Percentiles rank a stretch among this genome's conserved stretches.
Conservation (phyloP, 1,140 invertebrate genomes). For the Conus ventricosus region DNA sequence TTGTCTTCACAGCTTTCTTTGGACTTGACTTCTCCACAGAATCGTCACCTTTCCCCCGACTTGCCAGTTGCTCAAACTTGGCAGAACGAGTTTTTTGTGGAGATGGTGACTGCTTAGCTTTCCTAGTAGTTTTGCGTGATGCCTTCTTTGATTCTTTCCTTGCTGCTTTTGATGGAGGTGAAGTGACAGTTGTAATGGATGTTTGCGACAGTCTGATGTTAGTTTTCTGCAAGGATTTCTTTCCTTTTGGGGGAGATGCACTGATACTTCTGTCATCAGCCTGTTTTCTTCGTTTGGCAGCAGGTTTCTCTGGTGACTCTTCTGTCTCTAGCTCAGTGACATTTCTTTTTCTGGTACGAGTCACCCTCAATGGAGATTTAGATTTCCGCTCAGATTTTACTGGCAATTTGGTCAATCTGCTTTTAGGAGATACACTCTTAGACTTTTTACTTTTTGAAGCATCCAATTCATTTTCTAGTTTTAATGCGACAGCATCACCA, state of each 20-base stretch:
- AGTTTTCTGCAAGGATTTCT: neutral
- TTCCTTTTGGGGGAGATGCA: neutral
- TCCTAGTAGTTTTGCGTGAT: neutral
- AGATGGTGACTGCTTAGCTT: neutral
- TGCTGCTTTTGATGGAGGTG: neutral
- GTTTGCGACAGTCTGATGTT: neutral
- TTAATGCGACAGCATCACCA: too few species aligned
- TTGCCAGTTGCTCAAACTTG: too few species aligned
- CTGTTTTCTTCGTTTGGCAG: conserved; percentile 16
- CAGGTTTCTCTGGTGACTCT: conserved; percentile 11
- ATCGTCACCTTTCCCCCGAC: too few species aligned
- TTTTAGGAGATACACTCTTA: neutral
- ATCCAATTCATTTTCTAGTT: neutral
- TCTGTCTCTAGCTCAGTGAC: conserved; percentile 16
- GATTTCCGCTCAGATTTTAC: too few species aligned
- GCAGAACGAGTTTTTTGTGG: neutral
- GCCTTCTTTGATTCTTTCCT: neutral
- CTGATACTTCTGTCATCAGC: neutral
- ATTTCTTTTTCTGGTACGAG: conserved; percentile 2
- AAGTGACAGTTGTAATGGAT: neutral
- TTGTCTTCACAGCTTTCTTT: neutral
- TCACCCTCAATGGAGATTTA: neutral
- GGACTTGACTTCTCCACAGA: neutral
- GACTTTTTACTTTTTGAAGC: conserved; percentile 1
- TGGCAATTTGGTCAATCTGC: neutral